phyloP scores from a whole-genome alignment of 2,113 vertebrate genomes.

The Xiphophorus couchianus region DNA sequence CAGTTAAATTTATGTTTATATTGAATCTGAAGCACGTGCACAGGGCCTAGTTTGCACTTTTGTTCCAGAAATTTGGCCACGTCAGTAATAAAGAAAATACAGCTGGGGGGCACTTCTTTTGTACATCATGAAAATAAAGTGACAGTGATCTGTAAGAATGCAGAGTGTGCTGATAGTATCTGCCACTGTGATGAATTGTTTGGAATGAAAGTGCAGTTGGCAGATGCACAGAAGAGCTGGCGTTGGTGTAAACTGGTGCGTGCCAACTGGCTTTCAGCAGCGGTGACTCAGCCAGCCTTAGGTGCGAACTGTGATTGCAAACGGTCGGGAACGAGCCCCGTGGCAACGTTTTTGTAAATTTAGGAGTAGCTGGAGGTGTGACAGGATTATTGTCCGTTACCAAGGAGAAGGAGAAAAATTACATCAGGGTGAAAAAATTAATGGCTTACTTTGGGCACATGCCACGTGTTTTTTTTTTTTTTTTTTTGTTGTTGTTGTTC shows the following conservation, averaged over 20 bases:
- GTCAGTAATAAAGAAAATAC: not conserved
- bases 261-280: slow-evolving; percentile 56
- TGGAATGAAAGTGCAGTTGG: slow-evolving; percentile 24
- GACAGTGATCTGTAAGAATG: slow-evolving; percentile 26
- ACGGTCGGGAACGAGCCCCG: slow-evolving; percentile 31
- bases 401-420: slow-evolving; percentile 22
- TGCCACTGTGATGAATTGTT: slow-evolving; percentile 42
- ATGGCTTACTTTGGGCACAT: slow-evolving; percentile 13
- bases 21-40: not conserved
- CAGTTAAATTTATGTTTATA: not conserved
- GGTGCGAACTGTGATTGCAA: slow-evolving; percentile 36
- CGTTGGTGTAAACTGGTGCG: slow-evolving; percentile 23
- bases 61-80: not conserved
- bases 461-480: slow-evolving; percentile 9
- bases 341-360: slow-evolving; percentile 20
- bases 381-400: slow-evolving; percentile 6
- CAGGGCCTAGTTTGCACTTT: not conserved
- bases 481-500: slow-evolving; percentile 5
- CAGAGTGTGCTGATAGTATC: not conserved
- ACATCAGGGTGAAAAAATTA: slow-evolving; percentile 24
- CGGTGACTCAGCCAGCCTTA: slow-evolving; percentile 48
- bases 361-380: slow-evolving; percentile 25
- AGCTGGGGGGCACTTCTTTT: slow-evolving; percentile 8
- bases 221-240: slow-evolving; percentile 13
- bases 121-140: slow-evolving; percentile 8